Conservation (phyloP, 2,113 vertebrate genomes). For the Lutjanus erythropterus region DNA sequence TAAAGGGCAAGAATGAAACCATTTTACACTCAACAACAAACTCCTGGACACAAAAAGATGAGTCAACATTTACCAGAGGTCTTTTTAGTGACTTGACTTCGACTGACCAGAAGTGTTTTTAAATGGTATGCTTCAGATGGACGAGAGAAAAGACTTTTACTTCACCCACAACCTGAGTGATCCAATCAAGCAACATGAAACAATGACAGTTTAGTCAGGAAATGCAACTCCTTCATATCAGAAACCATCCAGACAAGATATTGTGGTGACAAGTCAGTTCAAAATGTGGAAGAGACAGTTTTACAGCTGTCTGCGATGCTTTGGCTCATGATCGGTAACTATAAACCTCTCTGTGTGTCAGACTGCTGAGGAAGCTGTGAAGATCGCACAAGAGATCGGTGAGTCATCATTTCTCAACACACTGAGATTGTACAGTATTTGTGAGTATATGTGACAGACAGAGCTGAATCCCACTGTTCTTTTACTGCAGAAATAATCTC, state of each 20-base stretch:
- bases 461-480: not conserved
- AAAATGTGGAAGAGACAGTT: not conserved
- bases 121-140: not conserved
- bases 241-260: not conserved
- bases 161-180: not conserved
- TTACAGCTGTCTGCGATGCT: not conserved
- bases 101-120: not conserved
- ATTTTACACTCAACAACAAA: not conserved
- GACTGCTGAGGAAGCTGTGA: constrained; percentile 96
- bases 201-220: not conserved
- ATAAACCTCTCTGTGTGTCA: constrained; percentile 86
- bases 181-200: not conserved
- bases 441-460: not conserved
- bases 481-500: not conserved
- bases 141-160: not conserved
- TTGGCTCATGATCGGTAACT: constrained; percentile 15
- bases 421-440: not conserved
- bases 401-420: constrained; percentile 70
- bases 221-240: not conserved
- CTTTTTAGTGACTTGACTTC: too few species aligned
- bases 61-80: too few species aligned
- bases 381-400: constrained; percentile 96
- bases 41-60: too few species aligned
- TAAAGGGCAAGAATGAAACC: too few species aligned
- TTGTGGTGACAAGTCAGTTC: not conserved